Percentiles rank a stretch among this genome's conserved stretches.
Conservation (phyloP, 2,888 invertebrate genomes). For the Hipparchia semele region DNA sequence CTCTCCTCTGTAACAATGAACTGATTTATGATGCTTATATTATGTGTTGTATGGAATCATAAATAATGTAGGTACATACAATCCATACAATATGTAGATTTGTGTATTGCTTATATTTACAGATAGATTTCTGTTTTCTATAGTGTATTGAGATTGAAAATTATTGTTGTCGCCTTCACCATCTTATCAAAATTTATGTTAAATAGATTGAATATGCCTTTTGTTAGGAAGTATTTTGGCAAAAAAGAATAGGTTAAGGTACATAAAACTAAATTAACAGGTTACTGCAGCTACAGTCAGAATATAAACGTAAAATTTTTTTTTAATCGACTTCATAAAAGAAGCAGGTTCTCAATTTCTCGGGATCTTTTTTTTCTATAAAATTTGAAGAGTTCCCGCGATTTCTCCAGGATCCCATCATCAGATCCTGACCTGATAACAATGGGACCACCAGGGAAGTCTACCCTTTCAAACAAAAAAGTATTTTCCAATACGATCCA, state of each 20-base stretch:
- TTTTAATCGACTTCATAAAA: too few relatives aligned
- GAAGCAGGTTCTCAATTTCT: too few relatives aligned
- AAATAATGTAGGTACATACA: constrained; percentile 12
- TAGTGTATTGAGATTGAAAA: constrained; percentile 4
- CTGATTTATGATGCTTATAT: constrained; percentile 63
- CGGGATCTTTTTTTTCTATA: too few relatives aligned
- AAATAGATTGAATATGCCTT: constrained; percentile 26
- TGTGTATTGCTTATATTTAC: background rate
- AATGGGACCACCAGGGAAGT: too few relatives aligned
- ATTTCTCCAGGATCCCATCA: too few relatives aligned
- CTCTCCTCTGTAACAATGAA: constrained; percentile 60
- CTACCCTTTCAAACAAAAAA: too few relatives aligned
- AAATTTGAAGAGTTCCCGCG: too few relatives aligned
- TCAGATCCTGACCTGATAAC: too few relatives aligned
- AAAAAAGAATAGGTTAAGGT: background rate
- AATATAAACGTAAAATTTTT: too few relatives aligned
- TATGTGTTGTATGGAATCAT: constrained; percentile 36
- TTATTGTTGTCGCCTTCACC: background rate
- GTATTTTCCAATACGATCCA: too few relatives aligned
- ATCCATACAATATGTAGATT: constrained; percentile 12
- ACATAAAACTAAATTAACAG: background rate
- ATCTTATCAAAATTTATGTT: background rate
- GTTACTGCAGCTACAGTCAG: background rate
- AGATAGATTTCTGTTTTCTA: background rate
- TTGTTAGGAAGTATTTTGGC: background rate